Evolutionary conservation across 2,888 invertebrate species (phyloP).

Genomic region (Sarcophaga caerulescens): DNA sequence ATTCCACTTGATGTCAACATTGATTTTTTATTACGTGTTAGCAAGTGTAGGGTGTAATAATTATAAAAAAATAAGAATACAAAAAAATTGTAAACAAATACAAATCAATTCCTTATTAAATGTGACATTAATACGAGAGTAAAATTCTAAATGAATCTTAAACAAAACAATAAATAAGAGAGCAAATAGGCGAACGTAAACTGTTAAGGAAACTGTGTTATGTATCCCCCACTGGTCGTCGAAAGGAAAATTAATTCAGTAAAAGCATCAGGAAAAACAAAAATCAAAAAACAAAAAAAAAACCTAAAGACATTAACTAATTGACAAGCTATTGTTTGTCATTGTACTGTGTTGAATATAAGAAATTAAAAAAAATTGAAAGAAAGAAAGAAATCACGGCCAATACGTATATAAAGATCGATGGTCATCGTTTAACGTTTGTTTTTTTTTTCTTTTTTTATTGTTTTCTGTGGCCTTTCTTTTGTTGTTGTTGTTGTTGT

Average conservation of each 20-base stretch:
- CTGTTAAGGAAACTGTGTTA: slow-evolving; percentile 20
- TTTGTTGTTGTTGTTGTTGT: background rate
- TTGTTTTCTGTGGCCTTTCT: slow-evolving; percentile 11
- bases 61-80: too few relatives aligned
- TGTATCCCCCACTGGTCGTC: slow-evolving; percentile 41
- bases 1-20: background rate
- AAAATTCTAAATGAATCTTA: slow-evolving; percentile 7
- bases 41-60: slow-evolving; percentile 35
- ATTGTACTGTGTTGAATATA: slow-evolving; percentile 31
- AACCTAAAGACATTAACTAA: slow-evolving; percentile 69
- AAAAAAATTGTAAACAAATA: too few relatives aligned
- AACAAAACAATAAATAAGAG: background rate
- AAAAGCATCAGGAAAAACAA: slow-evolving; percentile 8
- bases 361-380: background rate
- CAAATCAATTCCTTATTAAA: slow-evolving; percentile 57
- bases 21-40: background rate
- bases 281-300: slow-evolving; percentile 44
- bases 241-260: slow-evolving; percentile 63
- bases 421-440: slow-evolving; percentile 48
- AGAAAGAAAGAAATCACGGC: background rate
- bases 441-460: slow-evolving; percentile 37
- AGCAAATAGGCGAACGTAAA: too few relatives aligned
- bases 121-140: slow-evolving; percentile 41
- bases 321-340: slow-evolving; percentile 67
- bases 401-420: slow-evolving; percentile 19